These are phyloP conservation scores for Eptesicus fuscus DNA, from an alignment of 2,113 vertebrate species.

Conservation along the genomic window DNA sequence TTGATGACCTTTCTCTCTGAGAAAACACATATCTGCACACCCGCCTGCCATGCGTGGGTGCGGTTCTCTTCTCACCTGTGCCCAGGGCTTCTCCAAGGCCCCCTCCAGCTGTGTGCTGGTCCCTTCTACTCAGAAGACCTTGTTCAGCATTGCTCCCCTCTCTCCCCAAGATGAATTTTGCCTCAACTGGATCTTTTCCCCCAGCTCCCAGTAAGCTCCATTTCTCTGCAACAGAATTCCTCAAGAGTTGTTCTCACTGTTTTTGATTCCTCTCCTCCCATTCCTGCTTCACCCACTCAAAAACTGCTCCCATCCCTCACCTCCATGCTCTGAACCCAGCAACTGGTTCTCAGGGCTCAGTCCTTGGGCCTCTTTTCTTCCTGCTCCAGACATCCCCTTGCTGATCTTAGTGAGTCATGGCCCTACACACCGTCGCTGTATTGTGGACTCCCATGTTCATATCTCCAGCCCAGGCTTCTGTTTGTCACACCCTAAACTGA, in stretches of 20 bases:
- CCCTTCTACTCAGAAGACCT: neutral
- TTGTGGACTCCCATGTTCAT: rapidly evolving
- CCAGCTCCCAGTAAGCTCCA: neutral
- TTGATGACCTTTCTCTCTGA: neutral
- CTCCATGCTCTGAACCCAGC: rapidly evolving
- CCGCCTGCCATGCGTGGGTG: too few species aligned
- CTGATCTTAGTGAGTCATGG: neutral
- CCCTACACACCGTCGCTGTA: rapidly evolving
- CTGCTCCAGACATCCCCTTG: too few species aligned
- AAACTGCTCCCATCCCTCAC: neutral
- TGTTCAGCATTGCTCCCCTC: neutral
- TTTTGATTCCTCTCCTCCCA: neutral
- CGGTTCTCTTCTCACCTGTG: neutral
- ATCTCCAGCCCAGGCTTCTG: neutral
- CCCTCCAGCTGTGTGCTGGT: neutral
- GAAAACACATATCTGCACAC: neutral
- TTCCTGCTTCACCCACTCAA: neutral
- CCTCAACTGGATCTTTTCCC: neutral
- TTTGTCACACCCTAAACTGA: neutral
- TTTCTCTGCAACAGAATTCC: neutral
- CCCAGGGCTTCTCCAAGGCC: neutral
- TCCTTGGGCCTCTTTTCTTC: neutral
- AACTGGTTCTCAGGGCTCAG: neutral
- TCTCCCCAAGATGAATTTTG: neutral
- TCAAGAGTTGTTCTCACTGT: neutral